Percentiles rank a stretch among this genome's conserved stretches.
These are phyloP conservation scores for Orchesella cincta DNA, from an alignment of 1,140 invertebrate genomes.

Conservation along the genomic window DNA sequence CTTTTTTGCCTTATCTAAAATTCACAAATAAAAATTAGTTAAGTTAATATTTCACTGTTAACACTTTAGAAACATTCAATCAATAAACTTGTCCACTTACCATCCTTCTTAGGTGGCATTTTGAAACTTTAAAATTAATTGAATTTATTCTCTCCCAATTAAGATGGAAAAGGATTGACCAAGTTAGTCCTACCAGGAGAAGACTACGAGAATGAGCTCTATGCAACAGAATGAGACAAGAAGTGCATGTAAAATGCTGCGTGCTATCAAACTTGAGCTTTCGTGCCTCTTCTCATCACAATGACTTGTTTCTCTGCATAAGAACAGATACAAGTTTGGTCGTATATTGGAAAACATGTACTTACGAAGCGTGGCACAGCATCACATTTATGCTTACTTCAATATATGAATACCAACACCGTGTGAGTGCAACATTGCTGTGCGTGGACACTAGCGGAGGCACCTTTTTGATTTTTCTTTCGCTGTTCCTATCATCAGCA, in stretches of 20 bases:
- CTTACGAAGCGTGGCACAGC: too few relatives aligned
- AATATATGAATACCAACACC: too few relatives aligned
- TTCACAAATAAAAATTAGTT: slow-evolving; percentile 16
- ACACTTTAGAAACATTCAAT: slow-evolving; percentile 13
- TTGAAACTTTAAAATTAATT: background rate
- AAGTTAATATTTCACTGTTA: background rate
- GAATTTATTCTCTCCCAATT: background rate
- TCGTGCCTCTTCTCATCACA: slow-evolving; percentile 1
- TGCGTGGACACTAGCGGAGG: too few relatives aligned
- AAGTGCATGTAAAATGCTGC: background rate
- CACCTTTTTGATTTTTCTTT: too few relatives aligned
- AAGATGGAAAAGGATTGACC: too few relatives aligned
- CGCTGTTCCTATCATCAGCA: too few relatives aligned
- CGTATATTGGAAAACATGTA: too few relatives aligned
- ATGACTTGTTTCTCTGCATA: too few relatives aligned
- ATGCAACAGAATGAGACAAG: background rate
- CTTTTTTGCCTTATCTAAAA: slow-evolving; percentile 41
- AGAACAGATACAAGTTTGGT: too few relatives aligned
- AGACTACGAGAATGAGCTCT: background rate
- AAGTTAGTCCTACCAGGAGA: too few relatives aligned
- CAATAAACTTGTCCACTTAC: slow-evolving; percentile 36
- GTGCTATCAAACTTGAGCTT: slow-evolving; percentile 15
- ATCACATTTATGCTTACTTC: too few relatives aligned
- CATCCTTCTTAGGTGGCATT: slow-evolving; percentile 45
- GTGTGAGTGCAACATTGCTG: too few relatives aligned